Evolutionary conservation across 2,797 vertebrate genomes (phyloP).

Genomic region (Macropus fuliginosus): DNA sequence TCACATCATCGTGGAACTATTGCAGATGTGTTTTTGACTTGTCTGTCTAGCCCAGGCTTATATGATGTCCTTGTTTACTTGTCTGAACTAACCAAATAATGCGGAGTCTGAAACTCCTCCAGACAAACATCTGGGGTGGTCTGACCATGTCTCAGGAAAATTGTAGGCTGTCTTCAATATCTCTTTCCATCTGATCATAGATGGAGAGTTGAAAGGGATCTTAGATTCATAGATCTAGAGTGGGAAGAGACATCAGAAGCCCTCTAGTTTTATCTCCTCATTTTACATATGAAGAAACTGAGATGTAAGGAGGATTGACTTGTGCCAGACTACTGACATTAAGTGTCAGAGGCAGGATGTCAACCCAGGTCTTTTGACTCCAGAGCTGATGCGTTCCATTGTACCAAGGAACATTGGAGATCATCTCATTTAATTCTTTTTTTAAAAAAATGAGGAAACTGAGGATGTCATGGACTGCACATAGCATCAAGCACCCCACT

Average conservation of each 20-base stretch:
- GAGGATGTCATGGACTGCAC: neutral
- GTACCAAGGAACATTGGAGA: neutral
- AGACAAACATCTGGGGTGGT: neutral
- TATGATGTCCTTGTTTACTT: neutral
- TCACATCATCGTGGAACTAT: neutral
- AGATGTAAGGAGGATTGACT: neutral
- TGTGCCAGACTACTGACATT: neutral
- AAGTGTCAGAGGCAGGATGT: neutral
- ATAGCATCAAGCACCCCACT: neutral
- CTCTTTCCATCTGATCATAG: neutral
- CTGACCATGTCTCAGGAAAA: neutral
- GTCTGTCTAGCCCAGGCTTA: conserved; percentile 13
- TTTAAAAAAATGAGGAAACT: neutral
- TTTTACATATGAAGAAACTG: neutral
- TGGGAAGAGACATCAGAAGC: neutral
- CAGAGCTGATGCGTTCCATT: neutral
- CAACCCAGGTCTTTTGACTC: neutral
- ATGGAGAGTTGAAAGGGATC: neutral
- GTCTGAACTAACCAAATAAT: conserved; percentile 24
- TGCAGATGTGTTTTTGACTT: conserved; percentile 14
- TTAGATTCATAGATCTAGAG: neutral
- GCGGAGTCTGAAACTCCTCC: neutral
- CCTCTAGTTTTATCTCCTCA: neutral
- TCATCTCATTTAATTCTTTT: neutral
- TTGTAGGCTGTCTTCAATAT: neutral